Conservation (phyloP, 2,888 invertebrate species). For the Drosophila mayaguana region DNA sequence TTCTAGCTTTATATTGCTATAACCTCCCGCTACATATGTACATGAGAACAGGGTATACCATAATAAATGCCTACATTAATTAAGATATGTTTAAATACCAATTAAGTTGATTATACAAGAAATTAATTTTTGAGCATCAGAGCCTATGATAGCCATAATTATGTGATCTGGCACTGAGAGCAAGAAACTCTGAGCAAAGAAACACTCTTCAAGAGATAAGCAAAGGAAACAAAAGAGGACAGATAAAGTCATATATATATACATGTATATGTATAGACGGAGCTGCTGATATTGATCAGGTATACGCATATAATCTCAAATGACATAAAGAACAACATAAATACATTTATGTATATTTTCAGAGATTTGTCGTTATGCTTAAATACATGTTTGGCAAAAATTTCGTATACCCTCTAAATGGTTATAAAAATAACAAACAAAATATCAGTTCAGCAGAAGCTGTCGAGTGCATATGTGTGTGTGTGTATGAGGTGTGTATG, state of each 20-base stretch:
- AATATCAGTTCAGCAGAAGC: constrained; percentile 19
- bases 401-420: constrained; percentile 9
- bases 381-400: not conserved
- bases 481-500: constrained; percentile 70
- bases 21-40: too few relatives aligned
- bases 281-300: not conserved
- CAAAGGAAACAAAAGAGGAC: not conserved
- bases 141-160: not conserved
- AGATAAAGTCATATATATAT: not conserved
- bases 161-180: not conserved
- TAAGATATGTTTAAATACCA: not conserved
- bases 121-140: not conserved
- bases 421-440: constrained; percentile 16
- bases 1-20: too few relatives aligned
- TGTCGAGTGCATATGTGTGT: constrained; percentile 24
- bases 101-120: not conserved
- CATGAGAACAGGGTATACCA: not conserved
- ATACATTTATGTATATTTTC: not conserved
- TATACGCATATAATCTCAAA: not conserved
- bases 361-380: not conserved
- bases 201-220: too few relatives aligned
- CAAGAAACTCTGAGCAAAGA: not conserved
- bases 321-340: not conserved
- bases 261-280: not conserved
- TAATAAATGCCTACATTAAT: not conserved